phyloP scores from a whole-genome alignment of 2,888 invertebrate genomes.

The Drosophila ustulata region DNA sequence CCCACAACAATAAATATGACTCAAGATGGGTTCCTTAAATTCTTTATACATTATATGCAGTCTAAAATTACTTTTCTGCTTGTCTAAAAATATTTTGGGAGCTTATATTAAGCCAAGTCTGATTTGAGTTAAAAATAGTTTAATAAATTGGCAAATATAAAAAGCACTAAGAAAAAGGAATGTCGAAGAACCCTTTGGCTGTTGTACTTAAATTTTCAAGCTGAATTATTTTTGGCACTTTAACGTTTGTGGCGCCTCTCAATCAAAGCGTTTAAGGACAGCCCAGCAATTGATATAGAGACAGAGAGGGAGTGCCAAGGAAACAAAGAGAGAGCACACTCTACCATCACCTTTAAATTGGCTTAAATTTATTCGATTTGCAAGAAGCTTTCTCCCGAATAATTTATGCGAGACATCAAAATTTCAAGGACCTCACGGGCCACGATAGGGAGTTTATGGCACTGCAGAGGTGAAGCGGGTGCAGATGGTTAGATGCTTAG shows the following conservation, averaged over 20 bases:
- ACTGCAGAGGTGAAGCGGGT: not conserved
- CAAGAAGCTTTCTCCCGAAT: slow-evolving; percentile 48
- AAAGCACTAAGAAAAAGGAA: not conserved
- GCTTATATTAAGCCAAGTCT: not conserved
- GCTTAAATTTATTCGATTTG: slow-evolving; percentile 76
- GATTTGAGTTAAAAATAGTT: not conserved
- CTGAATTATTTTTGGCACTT: slow-evolving; percentile 7
- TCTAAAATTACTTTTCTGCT: not conserved
- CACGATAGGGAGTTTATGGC: slow-evolving; percentile 15
- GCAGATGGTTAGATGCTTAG: not conserved
- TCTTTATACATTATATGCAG: not conserved
- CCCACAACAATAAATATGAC: not conserved
- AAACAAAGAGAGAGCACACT: not conserved
- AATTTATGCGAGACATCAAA: slow-evolving; percentile 72
- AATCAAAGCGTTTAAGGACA: slow-evolving; percentile 43
- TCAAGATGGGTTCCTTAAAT: not conserved
- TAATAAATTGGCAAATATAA: slow-evolving; percentile 3
- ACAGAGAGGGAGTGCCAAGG: not conserved
- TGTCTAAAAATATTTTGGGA: not conserved
- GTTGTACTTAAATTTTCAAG: slow-evolving; percentile 3
- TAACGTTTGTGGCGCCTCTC: slow-evolving; percentile 14
- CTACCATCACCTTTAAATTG: slow-evolving; percentile 58
- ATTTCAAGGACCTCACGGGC: slow-evolving; percentile 57
- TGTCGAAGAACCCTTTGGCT: slow-evolving; percentile 2
- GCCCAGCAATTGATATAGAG: slow-evolving; percentile 45